Percentiles rank a stretch among this genome's conserved stretches.
Evolutionary conservation across 2,113 vertebrate species (phyloP).

Genomic region (Salminus brasiliensis): DNA sequence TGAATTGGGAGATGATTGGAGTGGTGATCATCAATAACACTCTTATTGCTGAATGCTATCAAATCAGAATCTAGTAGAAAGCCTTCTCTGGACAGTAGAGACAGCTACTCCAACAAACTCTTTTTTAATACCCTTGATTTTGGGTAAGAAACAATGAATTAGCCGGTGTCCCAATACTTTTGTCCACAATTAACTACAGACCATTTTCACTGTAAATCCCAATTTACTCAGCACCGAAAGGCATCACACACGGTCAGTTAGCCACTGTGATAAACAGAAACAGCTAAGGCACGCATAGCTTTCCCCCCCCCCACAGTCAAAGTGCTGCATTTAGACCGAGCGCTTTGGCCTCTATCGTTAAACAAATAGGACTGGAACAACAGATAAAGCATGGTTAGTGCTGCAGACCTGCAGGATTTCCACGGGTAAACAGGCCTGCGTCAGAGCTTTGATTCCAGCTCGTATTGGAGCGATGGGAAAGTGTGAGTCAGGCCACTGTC

Average conservation of each 20-base stretch:
- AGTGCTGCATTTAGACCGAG: conserved; percentile 62
- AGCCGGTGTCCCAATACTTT: too few relatives aligned
- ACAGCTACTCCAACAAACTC: too few relatives aligned
- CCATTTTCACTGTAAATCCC: not conserved
- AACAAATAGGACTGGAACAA: conserved; percentile 74
- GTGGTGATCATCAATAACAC: too few relatives aligned
- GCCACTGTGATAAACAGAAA: not conserved
- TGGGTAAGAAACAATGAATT: too few relatives aligned
- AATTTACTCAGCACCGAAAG: not conserved
- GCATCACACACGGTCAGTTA: conserved; percentile 11
- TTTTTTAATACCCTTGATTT: too few relatives aligned
- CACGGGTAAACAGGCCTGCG: conserved; percentile 46
- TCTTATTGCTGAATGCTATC: too few relatives aligned
- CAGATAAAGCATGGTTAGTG: conserved; percentile 65
- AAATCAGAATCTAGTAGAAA: too few relatives aligned
- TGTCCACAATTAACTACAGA: too few relatives aligned
- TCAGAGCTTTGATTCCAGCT: conserved; percentile 37
- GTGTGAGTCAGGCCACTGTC: conserved; percentile 34
- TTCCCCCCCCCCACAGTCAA: conserved; percentile 62
- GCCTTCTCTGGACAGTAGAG: too few relatives aligned
- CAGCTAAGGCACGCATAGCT: not conserved
- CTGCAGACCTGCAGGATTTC: conserved; percentile 48
- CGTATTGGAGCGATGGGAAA: conserved; percentile 37
- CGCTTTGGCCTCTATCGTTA: conserved; percentile 69
- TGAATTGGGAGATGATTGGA: too few relatives aligned